Base-by-base conservation (phyloP, 2,113 vertebrate species). In the Tringa solitaria region DNA sequence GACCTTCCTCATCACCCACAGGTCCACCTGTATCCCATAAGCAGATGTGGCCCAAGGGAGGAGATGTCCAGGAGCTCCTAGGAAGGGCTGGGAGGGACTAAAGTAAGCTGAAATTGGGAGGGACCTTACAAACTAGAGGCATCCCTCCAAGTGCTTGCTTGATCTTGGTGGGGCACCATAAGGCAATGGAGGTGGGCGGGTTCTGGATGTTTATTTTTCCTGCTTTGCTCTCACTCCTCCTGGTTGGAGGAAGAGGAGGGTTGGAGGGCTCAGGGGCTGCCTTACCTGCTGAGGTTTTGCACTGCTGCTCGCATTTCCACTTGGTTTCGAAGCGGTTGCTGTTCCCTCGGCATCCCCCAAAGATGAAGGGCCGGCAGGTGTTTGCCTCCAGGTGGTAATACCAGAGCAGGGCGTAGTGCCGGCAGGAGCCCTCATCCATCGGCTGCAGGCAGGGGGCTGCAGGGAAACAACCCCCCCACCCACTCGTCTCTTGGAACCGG, bases 261-360 rank as follows among this genome's bases (percentile, higher is more conserved):
- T 1, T 9, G 73, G 56, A 27, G 53, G 19, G 48, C 10, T 30
- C 30, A 10, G 30, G 53, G 16, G 33, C 23, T 59, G 41, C 6
- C 63, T 95, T 22, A 97, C 97, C 96, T 94, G 84, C 4, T 6
- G 77, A 50, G 67, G 16, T 73, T 88, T 43, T 75, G 96, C 98
- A 99, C 77, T 8, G 68, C 41, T 8, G 92, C 95, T 98, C 94
- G 14, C 99, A 99, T 39, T 97, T 94, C 48, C 91, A 85, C 70
- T 95, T 98, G 14, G 98, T 98, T 60, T 95, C n/a, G 68, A 99
- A 99, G 32, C 97, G 98, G 94, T 99, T 99, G 60, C 79, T 45
- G 94, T 98, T 99, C 63, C 99, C 99, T 4, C 60, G 98, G 45
- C 99, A 99, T 48, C 99, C 99, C 8, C 99, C 98, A 3, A 98